Base-by-base conservation (phyloP, 2,888 invertebrate species). In the Creontiades dilutus region DNA sequence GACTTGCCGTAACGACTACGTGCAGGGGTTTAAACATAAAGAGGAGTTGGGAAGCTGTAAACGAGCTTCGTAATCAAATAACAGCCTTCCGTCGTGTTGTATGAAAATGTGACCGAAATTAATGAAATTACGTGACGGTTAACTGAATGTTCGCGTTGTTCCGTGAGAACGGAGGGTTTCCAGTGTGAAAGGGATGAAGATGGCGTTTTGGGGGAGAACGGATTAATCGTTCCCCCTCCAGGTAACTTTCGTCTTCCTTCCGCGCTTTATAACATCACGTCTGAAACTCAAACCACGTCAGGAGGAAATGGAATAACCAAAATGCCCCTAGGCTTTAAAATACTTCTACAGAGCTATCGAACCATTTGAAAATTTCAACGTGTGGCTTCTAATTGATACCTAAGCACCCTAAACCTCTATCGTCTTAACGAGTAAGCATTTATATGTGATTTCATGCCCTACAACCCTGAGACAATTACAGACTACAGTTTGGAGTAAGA, bases 11-110 rank as follows among this genome's bases (percentile, higher is more conserved):
- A 23, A 46, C 28, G 76, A 76, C 28, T 76, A 76, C 76, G 76
- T 76, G 48, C 81, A 23, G 47, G 48, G 47, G 81, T 46, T 81
- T 47, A 37, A 81, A 81, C 23, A 37, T 47, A n/a, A 48, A 81
- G 81, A 23, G 48, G 47, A 48, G n/a, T 46, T 61, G 48, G 47
- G 23, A 47, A 81, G 81, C 81, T 81, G 81, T 81, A 81, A 81
- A 81, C 81, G 81, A 81, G 81, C 81, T 48, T 46, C 76, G 81
- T 81, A 81, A 81, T 81, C 81, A 81, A 81, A 81, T 81, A 81
- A 81, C 81, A 19, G 23, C 81, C 47, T n/a, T 46, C 81, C 80
- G 47, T 48, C 47, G 23, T 47, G 12, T 81, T 81, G 81, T 46
- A 81, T 81, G 23, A 37, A 48, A 81, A 81, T 81, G 81, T 81